Evolutionary conservation across 1,140 invertebrate genomes (phyloP), one percentile per base, ranked within the genome.

Genomic region (Lucilia cuprina): DNA sequence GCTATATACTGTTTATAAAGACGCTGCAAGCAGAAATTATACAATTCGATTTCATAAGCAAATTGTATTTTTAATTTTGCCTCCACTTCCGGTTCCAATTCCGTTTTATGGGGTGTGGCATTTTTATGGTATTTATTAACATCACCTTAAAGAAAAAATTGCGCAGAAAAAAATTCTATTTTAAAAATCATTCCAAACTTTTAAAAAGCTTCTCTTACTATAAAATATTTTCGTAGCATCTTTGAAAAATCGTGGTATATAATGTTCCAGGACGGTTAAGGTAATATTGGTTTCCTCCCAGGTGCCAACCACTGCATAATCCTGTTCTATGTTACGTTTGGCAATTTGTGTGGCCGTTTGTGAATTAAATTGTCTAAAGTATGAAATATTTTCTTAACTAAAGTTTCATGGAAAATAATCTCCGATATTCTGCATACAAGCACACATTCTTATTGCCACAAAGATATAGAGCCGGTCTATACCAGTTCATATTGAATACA

Each of bases 241-340:
- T 55, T 91, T 91, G 91, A 98, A 98, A 92, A 96, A 98, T 84
- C 93, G 92, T 0, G 96, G 96, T 85, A 97, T 93, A 88, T 97
- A 97, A 86, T 95, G 93, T 91, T 97, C 96, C 19, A 97, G 92
- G 21, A 97, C 96, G 0, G 95, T 93, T 8, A 98, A 91, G 1
- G 96, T 97, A 5, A 94, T 94, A 91, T 97, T 97, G 87, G 97
- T 93, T 86, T 98, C 96, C 89, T 97, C 96, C 14, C 97, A 93
- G 30, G 96, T 95, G 1, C 96, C 96, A 5, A 98, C 96, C 0
- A 97, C 96, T 0, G 96, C 95, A 88, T 97, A 98, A 86, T 97
- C 94, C 86, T 94, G 93, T 88, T 97, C 96, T 9, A 97, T 96
- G 47, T 96, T 95, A 80, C 93, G 91, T 91, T 97, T 97, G 2